Percentiles rank a stretch among this genome's conserved stretches.
These are phyloP conservation scores for Aleiodes sp. DNA, from an alignment of 1,140 invertebrate species.

Conservation along the genomic window DNA sequence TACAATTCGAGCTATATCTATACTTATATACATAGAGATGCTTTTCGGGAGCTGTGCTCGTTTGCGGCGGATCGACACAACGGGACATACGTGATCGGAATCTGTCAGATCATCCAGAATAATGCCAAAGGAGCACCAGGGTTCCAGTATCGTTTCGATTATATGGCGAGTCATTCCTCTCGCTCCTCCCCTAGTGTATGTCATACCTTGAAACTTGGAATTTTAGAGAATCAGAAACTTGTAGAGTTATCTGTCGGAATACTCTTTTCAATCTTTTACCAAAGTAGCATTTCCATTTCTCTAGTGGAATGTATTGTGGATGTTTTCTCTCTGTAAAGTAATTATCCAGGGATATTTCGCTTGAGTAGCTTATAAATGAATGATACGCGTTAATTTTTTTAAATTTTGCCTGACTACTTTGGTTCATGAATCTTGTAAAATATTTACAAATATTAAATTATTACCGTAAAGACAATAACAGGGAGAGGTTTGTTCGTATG, in stretches of 20 bases:
- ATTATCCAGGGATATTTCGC: too few species aligned
- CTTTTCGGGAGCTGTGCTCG: conserved; percentile 4
- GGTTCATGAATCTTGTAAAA: too few species aligned
- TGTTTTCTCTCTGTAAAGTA: too few species aligned
- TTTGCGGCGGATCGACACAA: conserved; percentile 16
- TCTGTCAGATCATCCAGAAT: conserved; percentile 29
- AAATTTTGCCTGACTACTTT: too few species aligned
- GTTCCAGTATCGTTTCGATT: conserved; percentile 11
- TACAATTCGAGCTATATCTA: neutral
- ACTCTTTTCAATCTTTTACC: too few species aligned
- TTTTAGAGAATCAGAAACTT: neutral
- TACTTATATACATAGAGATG: neutral
- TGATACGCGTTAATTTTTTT: too few species aligned
- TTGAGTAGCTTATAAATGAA: too few species aligned
- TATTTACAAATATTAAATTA: too few species aligned
- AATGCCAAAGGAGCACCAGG: conserved; percentile 12
- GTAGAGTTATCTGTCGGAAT: neutral
- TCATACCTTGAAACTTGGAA: neutral
- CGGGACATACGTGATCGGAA: conserved; percentile 23
- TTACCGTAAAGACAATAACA: neutral
- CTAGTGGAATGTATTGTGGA: too few species aligned
- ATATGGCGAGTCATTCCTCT: neutral
- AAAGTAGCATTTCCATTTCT: too few species aligned
- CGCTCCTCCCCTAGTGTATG: neutral
- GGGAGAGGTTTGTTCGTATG: neutral